A percentile compares a stretch with the other conserved stretches of the same genome.
phyloP scores from a whole-genome alignment of 2,113 vertebrate genomes.

The Spermophilus dauricus region DNA sequence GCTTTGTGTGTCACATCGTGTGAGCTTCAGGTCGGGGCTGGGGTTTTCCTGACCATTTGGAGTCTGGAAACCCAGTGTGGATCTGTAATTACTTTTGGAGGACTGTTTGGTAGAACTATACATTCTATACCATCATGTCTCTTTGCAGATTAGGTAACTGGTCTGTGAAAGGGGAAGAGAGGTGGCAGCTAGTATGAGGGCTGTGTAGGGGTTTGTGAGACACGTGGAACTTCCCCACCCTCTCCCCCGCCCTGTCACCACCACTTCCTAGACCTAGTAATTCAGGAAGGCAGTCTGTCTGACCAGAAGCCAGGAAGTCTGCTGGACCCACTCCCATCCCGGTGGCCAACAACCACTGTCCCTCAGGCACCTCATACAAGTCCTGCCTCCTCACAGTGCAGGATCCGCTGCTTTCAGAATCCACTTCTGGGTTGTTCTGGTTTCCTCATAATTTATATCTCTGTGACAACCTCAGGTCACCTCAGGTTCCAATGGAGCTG shows the following conservation, averaged over 20 bases:
- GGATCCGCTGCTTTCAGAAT: not conserved
- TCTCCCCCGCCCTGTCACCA: not conserved
- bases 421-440: not conserved
- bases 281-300: constrained; percentile 61
- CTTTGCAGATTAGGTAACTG: constrained; percentile 55
- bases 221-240: not conserved
- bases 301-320: constrained; percentile 64
- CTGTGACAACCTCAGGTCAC: not conserved
- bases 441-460: not conserved
- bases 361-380: not conserved
- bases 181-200: not conserved
- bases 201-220: not conserved
- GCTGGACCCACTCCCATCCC: not conserved
- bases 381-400: not conserved
- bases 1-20: fast-evolving
- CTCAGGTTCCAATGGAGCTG: not conserved
- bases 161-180: not conserved
- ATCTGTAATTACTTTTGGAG: no score
- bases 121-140: constrained; percentile 4
- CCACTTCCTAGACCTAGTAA: constrained; percentile 50
- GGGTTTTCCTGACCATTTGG: no score
- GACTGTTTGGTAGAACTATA: no score
- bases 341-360: not conserved
- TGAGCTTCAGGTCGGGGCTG: not conserved
- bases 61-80: no score